phyloP scores from a whole-genome alignment of 1,140 invertebrate genomes.

The Trichonephila inaurata region DNA sequence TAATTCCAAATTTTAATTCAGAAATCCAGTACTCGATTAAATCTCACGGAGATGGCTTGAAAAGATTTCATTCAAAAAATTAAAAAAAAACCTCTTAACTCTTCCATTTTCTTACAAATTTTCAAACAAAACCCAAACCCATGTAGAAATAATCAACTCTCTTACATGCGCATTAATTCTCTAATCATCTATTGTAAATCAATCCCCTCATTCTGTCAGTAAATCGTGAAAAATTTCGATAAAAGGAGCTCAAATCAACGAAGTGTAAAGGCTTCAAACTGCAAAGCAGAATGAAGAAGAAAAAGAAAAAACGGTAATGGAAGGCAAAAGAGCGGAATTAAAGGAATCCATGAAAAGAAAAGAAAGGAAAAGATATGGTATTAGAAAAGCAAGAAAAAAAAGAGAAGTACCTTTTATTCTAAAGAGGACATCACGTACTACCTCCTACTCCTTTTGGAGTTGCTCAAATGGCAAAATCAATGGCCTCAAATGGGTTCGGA shows the following conservation, averaged over 20 bases:
- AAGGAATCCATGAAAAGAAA: neutral
- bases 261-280: neutral
- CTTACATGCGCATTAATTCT: neutral
- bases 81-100: too few relatives aligned
- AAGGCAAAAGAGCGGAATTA: neutral
- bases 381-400: neutral
- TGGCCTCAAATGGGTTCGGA: neutral
- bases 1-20: too few relatives aligned
- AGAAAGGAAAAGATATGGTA: neutral
- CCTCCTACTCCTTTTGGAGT: neutral
- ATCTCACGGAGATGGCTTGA: too few relatives aligned
- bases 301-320: neutral
- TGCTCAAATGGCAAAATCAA: conserved; percentile 31
- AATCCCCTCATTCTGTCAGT: neutral
- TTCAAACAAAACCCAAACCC: too few relatives aligned
- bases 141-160: neutral
- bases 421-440: neutral
- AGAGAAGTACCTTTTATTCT: neutral
- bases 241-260: neutral
- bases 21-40: too few relatives aligned
- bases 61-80: too few relatives aligned
- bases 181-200: neutral
- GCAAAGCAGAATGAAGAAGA: neutral
- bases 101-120: too few relatives aligned
- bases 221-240: neutral